Conservation (phyloP, 1,140 invertebrate genomes). For the Rhyzopertha dominica region DNA sequence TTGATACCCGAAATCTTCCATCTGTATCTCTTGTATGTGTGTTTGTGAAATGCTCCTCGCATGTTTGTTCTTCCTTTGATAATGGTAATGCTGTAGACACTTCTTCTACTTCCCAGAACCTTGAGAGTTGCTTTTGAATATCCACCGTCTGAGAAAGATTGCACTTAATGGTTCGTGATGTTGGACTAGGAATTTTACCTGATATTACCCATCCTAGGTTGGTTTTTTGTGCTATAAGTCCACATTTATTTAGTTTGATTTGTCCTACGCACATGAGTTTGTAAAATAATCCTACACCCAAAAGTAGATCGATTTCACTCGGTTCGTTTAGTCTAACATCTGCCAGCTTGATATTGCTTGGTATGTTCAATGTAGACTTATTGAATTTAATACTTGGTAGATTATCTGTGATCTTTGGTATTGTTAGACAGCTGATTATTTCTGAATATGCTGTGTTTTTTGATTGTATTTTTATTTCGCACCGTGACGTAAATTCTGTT, state of each 20-base stretch:
- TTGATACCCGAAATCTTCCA: constrained; percentile 7
- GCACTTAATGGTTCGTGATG: background rate
- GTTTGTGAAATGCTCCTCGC: constrained; percentile 22
- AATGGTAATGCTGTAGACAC: background rate
- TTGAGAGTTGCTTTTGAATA: constrained; percentile 4
- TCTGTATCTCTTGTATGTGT: constrained; percentile 26
- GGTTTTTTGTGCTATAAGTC: constrained; percentile 7
- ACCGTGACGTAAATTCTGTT: background rate
- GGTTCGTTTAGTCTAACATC: constrained; percentile 8
- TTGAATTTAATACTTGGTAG: no score
- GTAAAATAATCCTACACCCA: constrained; percentile 8
- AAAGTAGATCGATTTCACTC: constrained; percentile 11
- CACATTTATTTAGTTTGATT: constrained; percentile 1
- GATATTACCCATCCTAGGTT: constrained; percentile 9
- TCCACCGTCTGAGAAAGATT: background rate
- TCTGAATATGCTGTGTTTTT: background rate
- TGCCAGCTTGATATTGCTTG: constrained; percentile 12
- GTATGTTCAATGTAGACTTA: no score
- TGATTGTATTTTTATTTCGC: background rate
- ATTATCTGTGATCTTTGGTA: constrained; percentile 6
- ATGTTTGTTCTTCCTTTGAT: background rate
- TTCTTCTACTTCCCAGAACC: constrained; percentile 20
- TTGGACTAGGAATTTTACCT: background rate
- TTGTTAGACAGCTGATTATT: constrained; percentile 2
- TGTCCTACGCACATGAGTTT: constrained; percentile 11